phyloP scores from a whole-genome alignment of 1,140 invertebrate species.

The Drosophila asahinai region DNA sequence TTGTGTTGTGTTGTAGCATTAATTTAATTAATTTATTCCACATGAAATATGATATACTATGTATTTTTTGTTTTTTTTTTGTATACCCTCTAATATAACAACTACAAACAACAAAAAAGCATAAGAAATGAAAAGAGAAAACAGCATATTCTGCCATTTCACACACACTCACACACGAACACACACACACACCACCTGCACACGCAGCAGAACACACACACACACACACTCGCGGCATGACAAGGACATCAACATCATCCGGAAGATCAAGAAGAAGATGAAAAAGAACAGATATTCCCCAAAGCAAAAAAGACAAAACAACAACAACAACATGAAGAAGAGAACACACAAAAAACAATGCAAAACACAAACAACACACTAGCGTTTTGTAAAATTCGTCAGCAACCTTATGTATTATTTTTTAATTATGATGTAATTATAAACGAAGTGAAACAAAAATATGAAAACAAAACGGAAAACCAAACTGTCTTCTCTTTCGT shows the following conservation, averaged over 20 bases:
- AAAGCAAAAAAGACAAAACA: constrained; percentile 51
- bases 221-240: constrained; percentile 54
- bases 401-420: constrained; percentile 82
- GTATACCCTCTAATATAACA: constrained; percentile 79
- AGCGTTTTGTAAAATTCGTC: constrained; percentile 77
- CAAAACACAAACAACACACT: constrained; percentile 68
- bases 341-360: constrained; percentile 43
- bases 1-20: constrained; percentile 80
- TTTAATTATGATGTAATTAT: constrained; percentile 83
- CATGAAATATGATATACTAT: constrained; percentile 74
- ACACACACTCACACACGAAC: constrained; percentile 38
- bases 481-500: constrained; percentile 64
- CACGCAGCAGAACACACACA: constrained; percentile 31
- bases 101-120: constrained; percentile 54
- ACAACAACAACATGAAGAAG: constrained; percentile 1
- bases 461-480: constrained; percentile 78
- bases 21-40: constrained; percentile 83
- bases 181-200: constrained; percentile 35
- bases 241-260: constrained; percentile 48
- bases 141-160: constrained; percentile 75
- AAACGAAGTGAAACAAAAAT: constrained; percentile 82
- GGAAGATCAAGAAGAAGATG: constrained; percentile 45
- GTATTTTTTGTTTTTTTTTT: constrained; percentile 78
- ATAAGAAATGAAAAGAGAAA: constrained; percentile 44
- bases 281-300: constrained; percentile 53